Evolutionary conservation across 2,888 invertebrate species (phyloP).

Genomic region (Serrognathus titanus): DNA sequence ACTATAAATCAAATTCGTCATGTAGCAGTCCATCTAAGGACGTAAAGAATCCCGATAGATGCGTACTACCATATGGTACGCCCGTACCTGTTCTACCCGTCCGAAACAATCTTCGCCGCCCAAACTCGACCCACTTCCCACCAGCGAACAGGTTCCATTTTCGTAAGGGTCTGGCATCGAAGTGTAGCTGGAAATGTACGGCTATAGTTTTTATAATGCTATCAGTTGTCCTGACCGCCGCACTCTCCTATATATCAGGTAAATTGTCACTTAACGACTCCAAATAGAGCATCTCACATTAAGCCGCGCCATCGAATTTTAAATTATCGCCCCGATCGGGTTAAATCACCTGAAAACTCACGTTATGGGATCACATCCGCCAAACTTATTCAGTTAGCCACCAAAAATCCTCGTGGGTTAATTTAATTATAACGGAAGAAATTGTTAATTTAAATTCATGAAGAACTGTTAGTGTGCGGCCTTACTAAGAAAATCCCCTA

Average conservation of each 20-base stretch:
- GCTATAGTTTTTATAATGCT: slow-evolving; percentile 85
- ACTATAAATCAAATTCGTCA: slow-evolving; percentile 84
- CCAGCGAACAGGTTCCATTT: slow-evolving; percentile 77
- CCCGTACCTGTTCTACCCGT: slow-evolving; percentile 71
- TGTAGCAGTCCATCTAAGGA: slow-evolving; percentile 85
- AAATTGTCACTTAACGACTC: slow-evolving; percentile 34
- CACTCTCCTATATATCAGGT: slow-evolving; percentile 87
- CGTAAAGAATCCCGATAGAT: slow-evolving; percentile 60
- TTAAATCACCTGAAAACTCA: not conserved
- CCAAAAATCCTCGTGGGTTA: too few species aligned
- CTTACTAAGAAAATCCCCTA: slow-evolving; percentile 1
- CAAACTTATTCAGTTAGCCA: too few species aligned
- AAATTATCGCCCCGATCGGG: slow-evolving; percentile 5
- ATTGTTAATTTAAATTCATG: not conserved
- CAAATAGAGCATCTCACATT: slow-evolving; percentile 5
- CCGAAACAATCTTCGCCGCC: slow-evolving; percentile 65
- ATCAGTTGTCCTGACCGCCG: slow-evolving; percentile 76
- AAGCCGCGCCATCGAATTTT: slow-evolving; percentile 9
- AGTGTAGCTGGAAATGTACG: slow-evolving; percentile 90
- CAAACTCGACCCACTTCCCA: slow-evolving; percentile 68
- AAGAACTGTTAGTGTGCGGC: not conserved
- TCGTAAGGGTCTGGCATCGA: slow-evolving; percentile 79
- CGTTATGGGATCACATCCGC: too few species aligned
- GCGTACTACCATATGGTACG: slow-evolving; percentile 45
- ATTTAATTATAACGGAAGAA: too few species aligned